Base-by-base conservation (phyloP, 2,797 vertebrate species). In the Nannoperca australis region DNA sequence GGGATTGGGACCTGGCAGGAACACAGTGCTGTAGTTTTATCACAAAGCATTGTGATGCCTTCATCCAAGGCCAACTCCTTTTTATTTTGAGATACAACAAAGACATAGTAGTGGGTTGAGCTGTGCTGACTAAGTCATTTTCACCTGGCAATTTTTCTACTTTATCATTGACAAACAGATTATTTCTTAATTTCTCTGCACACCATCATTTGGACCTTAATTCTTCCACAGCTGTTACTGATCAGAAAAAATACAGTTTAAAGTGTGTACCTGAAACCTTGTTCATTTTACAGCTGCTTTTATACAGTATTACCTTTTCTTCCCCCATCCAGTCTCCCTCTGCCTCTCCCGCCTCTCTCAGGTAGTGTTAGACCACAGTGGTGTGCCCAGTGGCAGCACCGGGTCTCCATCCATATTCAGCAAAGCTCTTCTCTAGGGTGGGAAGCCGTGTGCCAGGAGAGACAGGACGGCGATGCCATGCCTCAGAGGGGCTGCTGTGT, bases 361-460 rank as follows among this genome's bases (percentile, higher is more conserved):
- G 70, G 64, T 24, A 55, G 18, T 49, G 32, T 34, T 74, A 61
- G 47, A 62, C 45, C 69, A 51, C 76, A 66, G 45, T 10, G 30
- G 15, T 30, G 62, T 7, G 10, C 44, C 70, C 66, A 55, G 3
- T 72, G 70, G 74, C 64, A 81, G 68, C 45, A 55, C 34, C 2
- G 4, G 17, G 27, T 51, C 73, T 73, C 65, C 50, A 82, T 82
- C 73, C 79, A 73, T 82, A 78, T 84, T 86, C 76, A 82, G 59
- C 5, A 12, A 40, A 77, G 36, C 65, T 60, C 38, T 53, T 61
- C 55, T 82, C 66, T 55, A 15, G 27, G 70, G 66, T 50, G 63
- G 63, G 44, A 67, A 70, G 44, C 40, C n/a, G 30, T 14, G 51
- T 60, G 59, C 44, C 65, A 69, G 72, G 40, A 69, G 45, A 60